A percentile compares a stretch with the other conserved stretches of the same genome.
Evolutionary conservation across 92 coral and sea anemone genomes (phyloP).

Genomic region (Metridium senile): DNA sequence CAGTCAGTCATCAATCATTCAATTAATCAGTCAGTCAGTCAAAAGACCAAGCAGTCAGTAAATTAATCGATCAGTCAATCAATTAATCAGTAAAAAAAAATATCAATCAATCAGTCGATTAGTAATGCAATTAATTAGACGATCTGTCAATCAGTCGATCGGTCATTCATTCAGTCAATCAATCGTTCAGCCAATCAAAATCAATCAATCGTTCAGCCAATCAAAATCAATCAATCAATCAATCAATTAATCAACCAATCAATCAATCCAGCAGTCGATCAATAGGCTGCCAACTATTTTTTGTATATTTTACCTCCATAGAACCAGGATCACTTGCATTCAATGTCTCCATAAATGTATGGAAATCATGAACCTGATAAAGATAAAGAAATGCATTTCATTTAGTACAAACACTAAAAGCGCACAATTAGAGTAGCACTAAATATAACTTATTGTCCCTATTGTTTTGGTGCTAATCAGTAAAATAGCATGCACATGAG

Average conservation of each 20-base stretch:
- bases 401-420: not conserved
- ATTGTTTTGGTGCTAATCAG: too few species aligned
- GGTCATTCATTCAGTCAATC: not conserved
- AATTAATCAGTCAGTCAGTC: not conserved
- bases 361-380: not conserved
- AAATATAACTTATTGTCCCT: too few species aligned
- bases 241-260: not conserved
- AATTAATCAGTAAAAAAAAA: not conserved
- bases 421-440: too few species aligned
- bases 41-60: not conserved
- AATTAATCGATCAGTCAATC: too few species aligned
- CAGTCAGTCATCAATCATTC: not conserved
- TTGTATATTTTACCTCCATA: conserved; percentile 11
- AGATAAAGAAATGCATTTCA: not conserved
- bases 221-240: not conserved
- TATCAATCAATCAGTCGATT: not conserved
- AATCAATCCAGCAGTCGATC: not conserved
- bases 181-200: not conserved
- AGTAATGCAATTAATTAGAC: not conserved
- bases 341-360: not conserved
- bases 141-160: not conserved
- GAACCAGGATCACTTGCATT: not conserved
- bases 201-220: too few species aligned
- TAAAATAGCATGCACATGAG: too few species aligned
- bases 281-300: not conserved